Conservation (phyloP, 2,888 invertebrate genomes). For the Orthosia cruda region DNA sequence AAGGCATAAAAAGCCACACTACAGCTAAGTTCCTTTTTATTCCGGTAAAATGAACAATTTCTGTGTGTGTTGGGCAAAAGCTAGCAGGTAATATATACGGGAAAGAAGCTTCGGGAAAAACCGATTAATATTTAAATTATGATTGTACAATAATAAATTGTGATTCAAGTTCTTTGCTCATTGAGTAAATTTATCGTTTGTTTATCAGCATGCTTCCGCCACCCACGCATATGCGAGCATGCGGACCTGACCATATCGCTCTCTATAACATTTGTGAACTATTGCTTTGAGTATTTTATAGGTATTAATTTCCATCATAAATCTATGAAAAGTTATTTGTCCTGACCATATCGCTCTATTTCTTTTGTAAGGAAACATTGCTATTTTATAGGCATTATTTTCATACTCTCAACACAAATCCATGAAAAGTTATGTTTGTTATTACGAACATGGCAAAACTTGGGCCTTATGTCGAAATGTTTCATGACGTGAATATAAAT, state of each 20-base stretch:
- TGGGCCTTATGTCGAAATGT: too few relatives aligned
- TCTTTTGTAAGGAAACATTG: not conserved
- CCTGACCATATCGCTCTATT: not conserved
- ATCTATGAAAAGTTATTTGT: not conserved
- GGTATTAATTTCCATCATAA: not conserved
- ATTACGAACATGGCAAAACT: not conserved
- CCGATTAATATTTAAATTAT: not conserved
- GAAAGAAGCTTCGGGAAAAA: not conserved
- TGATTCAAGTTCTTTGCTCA: slow-evolving; percentile 28
- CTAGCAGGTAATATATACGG: not conserved
- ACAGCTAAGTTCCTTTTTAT: not conserved
- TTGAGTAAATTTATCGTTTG: slow-evolving; percentile 32
- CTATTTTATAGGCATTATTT: not conserved
- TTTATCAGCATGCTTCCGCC: slow-evolving; percentile 52
- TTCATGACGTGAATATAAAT: not conserved
- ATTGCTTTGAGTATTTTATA: not conserved
- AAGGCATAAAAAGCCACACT: too few relatives aligned
- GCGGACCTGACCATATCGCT: slow-evolving; percentile 15
- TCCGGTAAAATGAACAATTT: not conserved
- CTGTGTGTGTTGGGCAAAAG: too few relatives aligned
- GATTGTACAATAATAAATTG: slow-evolving; percentile 3
- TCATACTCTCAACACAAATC: not conserved
- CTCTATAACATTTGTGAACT: not conserved
- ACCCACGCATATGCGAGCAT: slow-evolving; percentile 40
- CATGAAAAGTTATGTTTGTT: not conserved